These are phyloP conservation scores for Protonemura montana DNA, from an alignment of 2,888 invertebrate genomes.

Conservation along the genomic window DNA sequence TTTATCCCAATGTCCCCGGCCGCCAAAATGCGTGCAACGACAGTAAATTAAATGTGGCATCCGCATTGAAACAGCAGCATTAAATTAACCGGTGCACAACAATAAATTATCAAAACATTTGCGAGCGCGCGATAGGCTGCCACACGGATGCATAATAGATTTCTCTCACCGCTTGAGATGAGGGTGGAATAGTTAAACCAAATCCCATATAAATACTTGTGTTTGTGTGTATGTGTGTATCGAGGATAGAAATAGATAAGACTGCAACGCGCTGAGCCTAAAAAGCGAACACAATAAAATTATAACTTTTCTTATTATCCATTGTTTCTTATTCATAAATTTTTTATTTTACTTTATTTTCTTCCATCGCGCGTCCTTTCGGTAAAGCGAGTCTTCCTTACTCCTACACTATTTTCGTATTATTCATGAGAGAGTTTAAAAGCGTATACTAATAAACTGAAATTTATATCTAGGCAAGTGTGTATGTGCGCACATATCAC, in stretches of 20 bases:
- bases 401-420: conserved; percentile 28
- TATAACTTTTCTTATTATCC: conserved; percentile 45
- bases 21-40: background rate
- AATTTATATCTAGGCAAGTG: background rate
- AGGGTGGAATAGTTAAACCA: conserved; percentile 14
- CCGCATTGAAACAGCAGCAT: conserved; percentile 1
- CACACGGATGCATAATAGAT: background rate
- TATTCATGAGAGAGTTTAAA: conserved; percentile 34
- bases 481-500: background rate
- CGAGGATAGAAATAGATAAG: conserved; percentile 12
- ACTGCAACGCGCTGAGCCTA: background rate
- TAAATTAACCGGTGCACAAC: background rate
- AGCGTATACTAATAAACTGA: conserved; percentile 34
- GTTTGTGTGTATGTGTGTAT: no score
- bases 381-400: background rate
- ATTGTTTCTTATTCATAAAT: conserved; percentile 45
- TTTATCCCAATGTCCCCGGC: no score
- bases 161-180: background rate
- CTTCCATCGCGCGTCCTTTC: background rate
- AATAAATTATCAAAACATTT: background rate
- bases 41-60: background rate
- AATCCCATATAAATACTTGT: background rate
- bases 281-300: conserved; percentile 44
- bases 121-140: background rate
- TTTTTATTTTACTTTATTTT: conserved; percentile 24